Base-by-base conservation (phyloP, 2,888 invertebrate species). In the Harpalus rufipes region DNA sequence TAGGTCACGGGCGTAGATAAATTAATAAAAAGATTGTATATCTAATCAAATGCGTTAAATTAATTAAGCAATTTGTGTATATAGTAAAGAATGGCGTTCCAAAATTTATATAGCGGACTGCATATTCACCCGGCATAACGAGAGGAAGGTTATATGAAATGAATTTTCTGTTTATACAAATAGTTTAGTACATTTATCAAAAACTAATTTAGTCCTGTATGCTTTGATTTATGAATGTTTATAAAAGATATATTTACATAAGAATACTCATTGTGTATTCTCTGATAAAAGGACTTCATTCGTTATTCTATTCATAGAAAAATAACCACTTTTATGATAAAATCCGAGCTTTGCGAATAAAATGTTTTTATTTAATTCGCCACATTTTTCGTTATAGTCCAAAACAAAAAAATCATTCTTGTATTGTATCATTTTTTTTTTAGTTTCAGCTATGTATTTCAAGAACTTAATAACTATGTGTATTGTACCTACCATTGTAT, bases 241-340 rank as follows among this genome's bases (percentile, higher is more conserved):
- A 63, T 4, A 63, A 63, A 12, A 63, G 63, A 63, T 21, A 21
- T 63, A 25, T 63, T 63, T 63, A 5, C 25, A 63, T 25, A 63
- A 63, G 63, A 63, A 63, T 63, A 10, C 63, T 21, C 16, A 7
- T 61, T 63, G 18, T 21, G 25, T 63, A 21, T 63, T 63, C 63
- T 63, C 10, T 63, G 63, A 63, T 63, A 63, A 63, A 21, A 63
- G 16, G 21, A 63, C 25, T 12, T 21, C 25, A 63, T 21, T 21
- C 63, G 21, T 63, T 63, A 21, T 63, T 63, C 63, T 63, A 8
- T 63, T 63, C 63, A 63, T 18, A 12, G 18, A n/a, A 25, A 63
- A 63, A 18, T 21, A 21, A 25, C 21, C 12, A 10, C 10, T 21
- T 63, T 63, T 21, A 21, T 16, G 12, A 63, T 63, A 12, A 63